Conservation (phyloP, 2,113 vertebrate species). For the Dipodomys spectabilis region DNA sequence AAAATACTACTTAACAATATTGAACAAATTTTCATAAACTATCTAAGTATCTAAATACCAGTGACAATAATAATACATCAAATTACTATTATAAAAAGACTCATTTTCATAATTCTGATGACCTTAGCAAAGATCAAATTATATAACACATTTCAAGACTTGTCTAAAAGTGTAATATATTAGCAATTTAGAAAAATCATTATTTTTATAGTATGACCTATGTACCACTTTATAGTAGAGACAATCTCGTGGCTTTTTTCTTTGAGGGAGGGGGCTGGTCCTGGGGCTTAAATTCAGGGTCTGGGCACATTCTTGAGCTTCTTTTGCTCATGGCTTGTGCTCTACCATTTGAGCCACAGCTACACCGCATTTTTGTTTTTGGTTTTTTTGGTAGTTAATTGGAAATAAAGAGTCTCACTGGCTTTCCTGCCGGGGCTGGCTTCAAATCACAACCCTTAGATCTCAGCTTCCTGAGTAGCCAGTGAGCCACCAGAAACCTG, state of each 20-base stretch:
- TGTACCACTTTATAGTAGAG: not conserved
- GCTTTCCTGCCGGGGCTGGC: too few relatives aligned
- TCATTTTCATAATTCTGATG: not conserved
- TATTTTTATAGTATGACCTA: not conserved
- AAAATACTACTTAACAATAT: slow-evolving; percentile 12
- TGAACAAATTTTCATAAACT: slow-evolving; percentile 30
- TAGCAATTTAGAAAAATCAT: slow-evolving; percentile 22
- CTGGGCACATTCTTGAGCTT: too few relatives aligned
- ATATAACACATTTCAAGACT: not conserved
- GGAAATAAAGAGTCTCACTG: too few relatives aligned
- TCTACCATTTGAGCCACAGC: too few relatives aligned
- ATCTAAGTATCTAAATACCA: not conserved
- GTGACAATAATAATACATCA: not conserved
- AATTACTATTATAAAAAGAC: slow-evolving; percentile 2
- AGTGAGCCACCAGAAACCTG: too few relatives aligned
- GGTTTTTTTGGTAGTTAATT: too few relatives aligned
- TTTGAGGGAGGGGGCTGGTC: too few relatives aligned
- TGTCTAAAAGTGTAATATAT: not conserved
- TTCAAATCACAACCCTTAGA: too few relatives aligned
- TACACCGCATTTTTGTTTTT: too few relatives aligned
- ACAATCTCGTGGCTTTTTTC: not conserved
- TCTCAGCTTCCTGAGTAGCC: too few relatives aligned
- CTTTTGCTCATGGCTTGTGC: too few relatives aligned
- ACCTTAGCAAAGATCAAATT: not conserved
- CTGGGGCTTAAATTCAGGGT: too few relatives aligned